These are phyloP conservation scores for Clamator glandarius DNA, from an alignment of 2,797 vertebrate species.

Conservation along the genomic window DNA sequence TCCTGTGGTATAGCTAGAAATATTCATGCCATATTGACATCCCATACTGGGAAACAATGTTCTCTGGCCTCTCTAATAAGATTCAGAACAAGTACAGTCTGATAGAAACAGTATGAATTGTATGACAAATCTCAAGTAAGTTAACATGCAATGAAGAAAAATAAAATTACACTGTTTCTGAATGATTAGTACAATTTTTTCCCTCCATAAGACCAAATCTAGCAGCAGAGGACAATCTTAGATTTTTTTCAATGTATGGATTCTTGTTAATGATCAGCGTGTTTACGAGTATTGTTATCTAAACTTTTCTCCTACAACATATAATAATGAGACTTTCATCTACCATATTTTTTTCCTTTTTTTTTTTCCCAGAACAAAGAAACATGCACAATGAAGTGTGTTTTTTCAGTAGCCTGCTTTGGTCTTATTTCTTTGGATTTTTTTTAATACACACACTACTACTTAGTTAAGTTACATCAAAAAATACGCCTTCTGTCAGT, in stretches of 20 bases:
- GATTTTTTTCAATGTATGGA: no score
- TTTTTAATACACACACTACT: neutral
- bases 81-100: neutral
- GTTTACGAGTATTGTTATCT: neutral
- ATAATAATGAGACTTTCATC: neutral
- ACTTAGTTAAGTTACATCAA: neutral
- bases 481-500: neutral
- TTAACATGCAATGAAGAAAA: neutral
- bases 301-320: neutral
- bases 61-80: neutral
- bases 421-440: neutral
- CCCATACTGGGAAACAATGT: neutral
- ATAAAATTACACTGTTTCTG: neutral
- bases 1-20: neutral
- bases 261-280: neutral
- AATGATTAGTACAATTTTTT: neutral
- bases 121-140: neutral
- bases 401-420: neutral
- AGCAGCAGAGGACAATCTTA: neutral
- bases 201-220: neutral
- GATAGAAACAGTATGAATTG: neutral
- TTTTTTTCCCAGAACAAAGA: neutral
- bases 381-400: accelerated
- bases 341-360: neutral
- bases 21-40: neutral